Evolutionary conservation across 2,797 vertebrate genomes (phyloP).

Genomic region (Alca torda): DNA sequence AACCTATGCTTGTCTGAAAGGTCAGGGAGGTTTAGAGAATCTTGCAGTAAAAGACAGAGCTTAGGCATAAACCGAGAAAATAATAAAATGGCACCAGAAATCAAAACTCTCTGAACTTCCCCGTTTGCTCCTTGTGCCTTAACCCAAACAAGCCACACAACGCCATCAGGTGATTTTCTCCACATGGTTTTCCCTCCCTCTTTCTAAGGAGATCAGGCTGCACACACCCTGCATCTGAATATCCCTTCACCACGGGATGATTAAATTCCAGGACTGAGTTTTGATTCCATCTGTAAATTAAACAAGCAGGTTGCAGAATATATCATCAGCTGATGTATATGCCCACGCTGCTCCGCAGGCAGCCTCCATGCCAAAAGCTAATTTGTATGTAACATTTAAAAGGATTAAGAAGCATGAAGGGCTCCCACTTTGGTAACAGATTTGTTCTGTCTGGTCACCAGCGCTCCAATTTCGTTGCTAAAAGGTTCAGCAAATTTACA

Average conservation of each 20-base stretch:
- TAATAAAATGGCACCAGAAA: too few relatives aligned
- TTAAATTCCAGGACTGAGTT: neutral
- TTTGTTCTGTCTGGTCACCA: neutral
- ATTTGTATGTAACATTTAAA: neutral
- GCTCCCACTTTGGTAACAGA: neutral
- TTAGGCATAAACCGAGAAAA: neutral
- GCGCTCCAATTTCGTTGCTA: neutral
- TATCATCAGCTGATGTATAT: too few relatives aligned
- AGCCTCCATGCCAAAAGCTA: neutral
- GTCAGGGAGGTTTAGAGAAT: neutral
- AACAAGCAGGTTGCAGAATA: neutral
- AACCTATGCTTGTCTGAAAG: neutral
- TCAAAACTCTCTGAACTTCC: neutral
- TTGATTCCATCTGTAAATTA: neutral
- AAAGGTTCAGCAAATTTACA: neutral
- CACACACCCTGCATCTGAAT: fast-evolving
- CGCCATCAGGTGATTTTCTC: fast-evolving
- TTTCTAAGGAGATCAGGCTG: too few relatives aligned
- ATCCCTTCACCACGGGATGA: fast-evolving
- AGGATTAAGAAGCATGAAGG: neutral
- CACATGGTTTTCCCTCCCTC: neutral
- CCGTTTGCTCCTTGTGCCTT: too few relatives aligned
- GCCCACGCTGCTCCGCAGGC: neutral
- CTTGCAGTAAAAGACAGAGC: neutral
- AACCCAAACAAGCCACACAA: neutral